Conservation (phyloP, 2,888 invertebrate species). For the Caenorhabditis uteleia region DNA sequence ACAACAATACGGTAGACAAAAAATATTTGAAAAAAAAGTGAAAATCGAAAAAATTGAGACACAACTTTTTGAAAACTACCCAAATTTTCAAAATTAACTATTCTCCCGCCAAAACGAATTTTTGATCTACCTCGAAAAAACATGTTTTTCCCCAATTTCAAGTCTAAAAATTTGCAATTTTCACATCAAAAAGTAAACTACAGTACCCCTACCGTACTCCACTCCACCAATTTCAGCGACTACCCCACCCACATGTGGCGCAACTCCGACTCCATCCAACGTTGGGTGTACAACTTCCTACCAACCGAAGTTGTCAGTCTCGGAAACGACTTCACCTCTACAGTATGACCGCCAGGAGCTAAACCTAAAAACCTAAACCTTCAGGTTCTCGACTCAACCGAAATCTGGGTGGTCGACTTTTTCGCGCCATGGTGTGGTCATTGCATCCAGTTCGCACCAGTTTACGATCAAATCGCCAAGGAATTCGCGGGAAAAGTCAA, state of each 20-base stretch:
- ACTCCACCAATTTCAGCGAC: slow-evolving; percentile 52
- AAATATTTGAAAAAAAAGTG: no score
- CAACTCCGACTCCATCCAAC: slow-evolving; percentile 76
- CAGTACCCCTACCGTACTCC: no score
- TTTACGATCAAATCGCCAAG: slow-evolving; percentile 77
- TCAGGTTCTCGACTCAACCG: slow-evolving; percentile 73
- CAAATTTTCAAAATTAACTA: no score
- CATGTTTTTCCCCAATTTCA: no score
- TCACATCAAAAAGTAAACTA: not conserved
- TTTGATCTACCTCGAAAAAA: no score
- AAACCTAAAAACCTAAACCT: no score
- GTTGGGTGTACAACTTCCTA: slow-evolving; percentile 77
- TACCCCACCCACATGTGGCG: slow-evolving; percentile 75
- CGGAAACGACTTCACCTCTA: slow-evolving; percentile 58
- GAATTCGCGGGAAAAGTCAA: slow-evolving; percentile 75
- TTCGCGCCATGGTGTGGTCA: slow-evolving; percentile 74
- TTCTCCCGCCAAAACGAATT: no score
- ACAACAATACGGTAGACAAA: no score
- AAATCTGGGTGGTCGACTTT: slow-evolving; percentile 73
- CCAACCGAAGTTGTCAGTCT: slow-evolving; percentile 72
- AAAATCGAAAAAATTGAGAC: no score
- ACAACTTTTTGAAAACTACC: no score
- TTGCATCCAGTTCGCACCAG: slow-evolving; percentile 78
- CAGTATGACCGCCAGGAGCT: no score
- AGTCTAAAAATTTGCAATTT: not conserved